Base-by-base conservation (phyloP, 2,888 invertebrate species). In the Baccha elongata region DNA sequence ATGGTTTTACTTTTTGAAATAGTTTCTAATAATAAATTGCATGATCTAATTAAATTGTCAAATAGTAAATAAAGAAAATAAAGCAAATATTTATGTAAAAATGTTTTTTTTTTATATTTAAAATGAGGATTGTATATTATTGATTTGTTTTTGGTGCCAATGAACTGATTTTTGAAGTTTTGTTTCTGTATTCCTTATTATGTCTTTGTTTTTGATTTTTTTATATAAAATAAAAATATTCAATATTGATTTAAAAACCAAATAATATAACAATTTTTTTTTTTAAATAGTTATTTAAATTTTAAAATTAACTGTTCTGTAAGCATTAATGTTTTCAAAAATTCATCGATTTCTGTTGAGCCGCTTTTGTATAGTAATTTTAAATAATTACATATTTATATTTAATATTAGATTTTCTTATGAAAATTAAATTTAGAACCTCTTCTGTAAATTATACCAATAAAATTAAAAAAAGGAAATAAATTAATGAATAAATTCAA, bases 321-420 rank as follows among this genome's bases (percentile, higher is more conserved):
- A 74, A 80, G 74, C 81, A 71, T 69, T 68, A 50, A 58, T 75
- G 55, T 76, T 76, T 86, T 86, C 84, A 85, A 86, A 87, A 87
- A 86, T 87, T 86, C 87, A 88, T 88, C 86, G 88, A 88, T 88
- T 88, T 89, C 88, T 88, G 86, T 86, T 87, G 80, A 87, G 86
- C 86, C 86, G 86, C 86, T 85, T 86, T 78, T 75, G 44, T 71
- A 46, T 67, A 55, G 32, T 35, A n/a, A 29, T 60, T 71, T 80
- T 53, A 17, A 58, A 40, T 64, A 50, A 17, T 73, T 55, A 35
- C 23, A 40, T 62, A 44, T 40, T 50, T 79, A 32, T 72, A 35
- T 21, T 52, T 58, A 19, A 72, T 29, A 73, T 4, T n/a, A n/a
- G n/a, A n/a, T 42, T 32, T 71, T 69, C 23, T 60, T 52, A 35